phyloP scores from a whole-genome alignment of 2,888 invertebrate genomes.

The Netelia inedita region DNA sequence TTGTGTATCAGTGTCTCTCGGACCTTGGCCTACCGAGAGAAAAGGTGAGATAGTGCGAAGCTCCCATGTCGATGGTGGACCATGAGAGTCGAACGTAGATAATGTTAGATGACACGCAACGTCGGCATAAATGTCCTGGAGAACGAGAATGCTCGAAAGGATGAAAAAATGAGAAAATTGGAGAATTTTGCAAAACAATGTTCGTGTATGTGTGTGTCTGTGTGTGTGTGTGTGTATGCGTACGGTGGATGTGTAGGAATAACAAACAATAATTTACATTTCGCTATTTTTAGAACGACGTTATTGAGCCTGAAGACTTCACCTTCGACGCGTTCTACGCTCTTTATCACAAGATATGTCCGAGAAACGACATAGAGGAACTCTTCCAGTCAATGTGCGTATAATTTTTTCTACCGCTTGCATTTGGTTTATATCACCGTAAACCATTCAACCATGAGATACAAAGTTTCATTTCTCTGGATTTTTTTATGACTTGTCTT shows the following conservation, averaged over 20 bases:
- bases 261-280: constrained; percentile 52
- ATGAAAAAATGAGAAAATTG: constrained; percentile 3
- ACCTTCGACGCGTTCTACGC: constrained; percentile 99
- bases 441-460: too few species aligned
- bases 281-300: constrained; percentile 90
- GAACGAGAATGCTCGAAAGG: neutral
- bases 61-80: neutral
- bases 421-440: neutral
- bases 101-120: neutral
- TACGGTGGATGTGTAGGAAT: constrained; percentile 13
- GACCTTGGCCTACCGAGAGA: constrained; percentile 97
- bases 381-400: constrained; percentile 98
- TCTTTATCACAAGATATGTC: constrained; percentile 99
- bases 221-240: neutral
- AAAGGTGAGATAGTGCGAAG: constrained; percentile 86
- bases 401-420: constrained; percentile 13
- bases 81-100: neutral
- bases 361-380: constrained; percentile 99
- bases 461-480: too few species aligned
- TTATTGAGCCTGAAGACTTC: constrained; percentile 97
- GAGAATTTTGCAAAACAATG: neutral
- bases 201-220: neutral
- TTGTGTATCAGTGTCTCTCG: constrained; percentile 98
- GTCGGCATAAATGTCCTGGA: neutral
- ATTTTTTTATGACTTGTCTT: too few species aligned